These are phyloP conservation scores for Orchestia grillus DNA, from an alignment of 1,140 invertebrate species.

Conservation along the genomic window DNA sequence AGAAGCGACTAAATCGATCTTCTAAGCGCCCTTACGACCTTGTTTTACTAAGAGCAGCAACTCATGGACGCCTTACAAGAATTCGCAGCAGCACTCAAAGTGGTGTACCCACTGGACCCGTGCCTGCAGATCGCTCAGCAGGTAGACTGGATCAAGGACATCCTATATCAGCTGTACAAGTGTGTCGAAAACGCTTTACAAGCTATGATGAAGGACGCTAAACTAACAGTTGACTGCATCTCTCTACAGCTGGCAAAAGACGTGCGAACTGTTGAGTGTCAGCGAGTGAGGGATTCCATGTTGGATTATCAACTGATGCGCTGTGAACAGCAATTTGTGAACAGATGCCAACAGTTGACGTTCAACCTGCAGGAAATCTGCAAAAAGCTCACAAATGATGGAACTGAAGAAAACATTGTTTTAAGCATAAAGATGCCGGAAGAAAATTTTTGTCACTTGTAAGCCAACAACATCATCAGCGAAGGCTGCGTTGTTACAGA, in stretches of 20 bases:
- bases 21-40: not conserved
- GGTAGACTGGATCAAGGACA: conserved; percentile 15
- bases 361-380: not conserved
- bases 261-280: not conserved
- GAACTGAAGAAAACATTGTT: not conserved
- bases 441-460: not conserved
- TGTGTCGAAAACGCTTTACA: not conserved
- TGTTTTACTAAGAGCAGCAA: conserved; percentile 2
- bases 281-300: not conserved
- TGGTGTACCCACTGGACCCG: not conserved
- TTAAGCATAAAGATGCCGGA: not conserved
- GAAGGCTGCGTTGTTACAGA: not conserved
- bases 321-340: not conserved
- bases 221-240: not conserved
- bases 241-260: not conserved
- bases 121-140: not conserved
- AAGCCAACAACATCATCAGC: not conserved
- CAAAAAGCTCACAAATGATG: not conserved
- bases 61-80: not conserved
- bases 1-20: not conserved
- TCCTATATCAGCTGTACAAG: not conserved
- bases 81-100: not conserved
- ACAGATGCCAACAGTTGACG: not conserved
- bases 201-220: not conserved
- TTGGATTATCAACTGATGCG: not conserved